Percentiles rank a stretch among this genome's conserved stretches.
Evolutionary conservation across 2,888 invertebrate species (phyloP).

Genomic region (Dinocampus coccinellae): DNA sequence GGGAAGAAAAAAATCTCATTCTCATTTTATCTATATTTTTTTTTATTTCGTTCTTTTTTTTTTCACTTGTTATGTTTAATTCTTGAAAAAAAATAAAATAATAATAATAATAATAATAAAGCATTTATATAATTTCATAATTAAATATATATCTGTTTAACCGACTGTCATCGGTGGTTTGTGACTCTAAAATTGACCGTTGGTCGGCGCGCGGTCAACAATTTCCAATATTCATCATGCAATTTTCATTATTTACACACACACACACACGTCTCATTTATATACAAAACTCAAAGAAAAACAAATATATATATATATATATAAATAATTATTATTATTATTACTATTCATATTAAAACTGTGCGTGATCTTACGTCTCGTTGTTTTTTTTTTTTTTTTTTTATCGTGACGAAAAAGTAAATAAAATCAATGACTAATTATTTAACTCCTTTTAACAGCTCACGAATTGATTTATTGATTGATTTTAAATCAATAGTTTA

Average conservation of each 20-base stretch:
- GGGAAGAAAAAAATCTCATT: background rate
- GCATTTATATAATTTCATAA: background rate
- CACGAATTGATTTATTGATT: background rate
- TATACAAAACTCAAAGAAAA: background rate
- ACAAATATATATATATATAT: too few relatives aligned
- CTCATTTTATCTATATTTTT: background rate
- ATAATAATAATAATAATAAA: too few relatives aligned
- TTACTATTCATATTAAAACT: too few relatives aligned
- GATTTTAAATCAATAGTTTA: background rate
- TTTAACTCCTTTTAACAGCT: slow-evolving; percentile 8
- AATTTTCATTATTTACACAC: too few relatives aligned
- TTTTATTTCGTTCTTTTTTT: too few relatives aligned
- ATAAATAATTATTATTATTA: too few relatives aligned
- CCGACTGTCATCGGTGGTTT: slow-evolving; percentile 27
- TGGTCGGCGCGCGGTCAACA: slow-evolving; percentile 1
- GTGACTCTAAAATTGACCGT: background rate
- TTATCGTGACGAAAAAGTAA: too few relatives aligned
- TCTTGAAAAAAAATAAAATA: too few relatives aligned
- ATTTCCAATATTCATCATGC: background rate
- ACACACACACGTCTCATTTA: background rate
- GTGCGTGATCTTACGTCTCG: too few relatives aligned
- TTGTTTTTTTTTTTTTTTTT: background rate
- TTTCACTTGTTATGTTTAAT: too few relatives aligned
- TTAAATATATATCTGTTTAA: background rate
- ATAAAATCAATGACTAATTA: background rate